These are phyloP conservation scores for Eidolon dupreanum DNA, from an alignment of 2,797 vertebrate species.

Conservation along the genomic window DNA sequence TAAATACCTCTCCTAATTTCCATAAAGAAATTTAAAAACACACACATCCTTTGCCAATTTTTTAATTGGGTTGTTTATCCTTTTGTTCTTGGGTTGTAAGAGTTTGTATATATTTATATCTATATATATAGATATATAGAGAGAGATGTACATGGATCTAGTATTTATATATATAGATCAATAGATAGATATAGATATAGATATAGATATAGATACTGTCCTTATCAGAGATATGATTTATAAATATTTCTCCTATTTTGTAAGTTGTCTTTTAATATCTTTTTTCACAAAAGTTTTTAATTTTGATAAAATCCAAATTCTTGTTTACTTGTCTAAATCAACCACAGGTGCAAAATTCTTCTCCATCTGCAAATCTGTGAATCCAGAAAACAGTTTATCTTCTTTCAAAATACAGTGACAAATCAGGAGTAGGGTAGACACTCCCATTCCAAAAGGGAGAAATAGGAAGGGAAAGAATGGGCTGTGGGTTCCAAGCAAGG, in stretches of 20 bases:
- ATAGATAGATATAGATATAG: too few relatives aligned
- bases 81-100: background rate
- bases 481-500: background rate
- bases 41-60: background rate
- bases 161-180: too few relatives aligned
- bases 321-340: background rate
- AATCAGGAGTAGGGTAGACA: background rate
- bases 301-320: slow-evolving; percentile 6
- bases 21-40: background rate
- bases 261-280: background rate
- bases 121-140: too few relatives aligned
- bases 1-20: too few relatives aligned
- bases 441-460: background rate
- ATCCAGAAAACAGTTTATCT: background rate
- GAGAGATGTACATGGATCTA: too few relatives aligned
- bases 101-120: background rate
- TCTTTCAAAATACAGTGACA: background rate
- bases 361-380: background rate
- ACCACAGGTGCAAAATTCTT: background rate
- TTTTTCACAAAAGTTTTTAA: background rate
- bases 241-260: background rate
- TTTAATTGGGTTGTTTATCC: background rate
- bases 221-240: background rate
- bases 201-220: background rate
- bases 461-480: background rate